Conservation (phyloP, 2,113 vertebrate species). For the Vombatus ursinus region DNA sequence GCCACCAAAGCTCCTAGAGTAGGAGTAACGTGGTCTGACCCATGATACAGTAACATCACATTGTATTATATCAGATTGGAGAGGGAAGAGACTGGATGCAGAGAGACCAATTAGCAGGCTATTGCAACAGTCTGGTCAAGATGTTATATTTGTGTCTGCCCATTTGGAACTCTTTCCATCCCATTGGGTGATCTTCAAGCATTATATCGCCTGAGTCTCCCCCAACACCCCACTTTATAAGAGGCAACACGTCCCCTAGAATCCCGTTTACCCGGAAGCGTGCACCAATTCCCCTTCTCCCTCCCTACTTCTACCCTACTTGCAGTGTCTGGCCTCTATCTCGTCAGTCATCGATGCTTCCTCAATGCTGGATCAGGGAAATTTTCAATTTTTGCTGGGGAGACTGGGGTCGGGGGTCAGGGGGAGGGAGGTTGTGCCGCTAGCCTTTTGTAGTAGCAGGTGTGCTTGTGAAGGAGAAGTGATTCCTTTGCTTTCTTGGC, state of each 20-base stretch:
- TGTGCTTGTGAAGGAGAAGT: not conserved
- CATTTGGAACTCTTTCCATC: not conserved
- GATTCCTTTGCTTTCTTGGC: not conserved
- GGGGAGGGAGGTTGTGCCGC: too few relatives aligned
- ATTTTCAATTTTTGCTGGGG: not conserved
- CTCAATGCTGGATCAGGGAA: not conserved
- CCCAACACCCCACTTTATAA: not conserved
- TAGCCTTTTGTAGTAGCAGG: not conserved
- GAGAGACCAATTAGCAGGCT: not conserved
- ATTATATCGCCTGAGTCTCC: not conserved
- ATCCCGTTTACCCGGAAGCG: not conserved
- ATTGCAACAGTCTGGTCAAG: not conserved
- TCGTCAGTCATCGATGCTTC: not conserved
- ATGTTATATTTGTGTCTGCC: not conserved
- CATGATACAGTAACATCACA: not conserved
- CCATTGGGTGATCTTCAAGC: not conserved
- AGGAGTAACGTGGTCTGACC: not conserved
- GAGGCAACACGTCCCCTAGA: not conserved
- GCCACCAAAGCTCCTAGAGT: not conserved
- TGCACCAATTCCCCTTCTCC: not conserved
- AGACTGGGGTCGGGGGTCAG: too few relatives aligned
- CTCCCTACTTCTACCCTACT: not conserved
- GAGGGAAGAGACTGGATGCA: not conserved
- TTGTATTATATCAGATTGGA: not conserved
- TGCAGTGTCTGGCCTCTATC: not conserved